Base-by-base conservation (phyloP, 2,113 vertebrate species). In the Mustelus asterias region DNA sequence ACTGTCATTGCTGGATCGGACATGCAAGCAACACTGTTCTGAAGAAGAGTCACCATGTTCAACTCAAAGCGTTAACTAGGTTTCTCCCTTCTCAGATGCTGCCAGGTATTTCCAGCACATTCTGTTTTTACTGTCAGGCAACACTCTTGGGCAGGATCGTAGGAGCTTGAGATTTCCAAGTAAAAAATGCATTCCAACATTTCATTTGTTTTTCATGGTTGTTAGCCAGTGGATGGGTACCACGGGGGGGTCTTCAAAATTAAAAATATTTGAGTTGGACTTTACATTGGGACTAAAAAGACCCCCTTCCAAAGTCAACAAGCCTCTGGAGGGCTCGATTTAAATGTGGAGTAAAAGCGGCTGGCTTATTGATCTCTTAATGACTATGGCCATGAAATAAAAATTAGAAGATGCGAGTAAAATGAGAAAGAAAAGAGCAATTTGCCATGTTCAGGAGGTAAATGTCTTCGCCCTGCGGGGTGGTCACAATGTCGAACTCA, bases 171-270 rank as follows among this genome's bases (percentile, higher is more conserved):
- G 60, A n/a, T 29, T 22, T 63, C 89, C 58, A 92, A 92, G 33
- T 63, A 92, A 33, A 93, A 92, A 41, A 41, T 33, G 89, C 60
- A 37, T 93, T 93, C 89, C 60, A 37, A n/a, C 9, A 9, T 92
- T 92, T 92, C 63, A n/a, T 92, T 92, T 65, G 89, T 67, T 93
- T 67, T 37, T 93, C n/a, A 93, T 67, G 33, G 89, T 37, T 67
- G 6, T 65, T 93, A 9, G 33, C 60, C 63, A 93, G 33, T 65
- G 60, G 60, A 67, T 67, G 89, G 89, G 89, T 60, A 93, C 33
- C 89, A 37, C 37, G 18, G 60, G 60, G n/a, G 48, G 2, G 37
- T 37, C 37, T 67, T 65, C 33, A 93, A 93, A 65, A 93, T 65
- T 33, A 33, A 9, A 93, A 60, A 65, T 65, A 65, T 92, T 92